Evolutionary conservation across 1,140 invertebrate genomes (phyloP), one percentile per base, ranked within the genome.

Genomic region (Drosophila rufa): DNA sequence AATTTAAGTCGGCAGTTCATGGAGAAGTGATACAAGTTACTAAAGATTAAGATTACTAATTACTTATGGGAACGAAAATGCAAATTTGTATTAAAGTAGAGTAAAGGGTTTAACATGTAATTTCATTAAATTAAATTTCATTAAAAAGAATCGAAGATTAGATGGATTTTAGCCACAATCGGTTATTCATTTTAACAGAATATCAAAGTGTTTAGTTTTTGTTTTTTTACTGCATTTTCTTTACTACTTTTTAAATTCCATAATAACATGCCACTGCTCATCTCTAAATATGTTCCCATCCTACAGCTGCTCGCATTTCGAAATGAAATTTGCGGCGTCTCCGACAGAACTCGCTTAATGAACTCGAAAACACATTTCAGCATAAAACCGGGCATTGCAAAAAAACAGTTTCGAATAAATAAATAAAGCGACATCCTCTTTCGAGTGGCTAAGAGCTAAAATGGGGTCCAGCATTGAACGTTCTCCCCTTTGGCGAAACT

Each of bases 371-470:
- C 69, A 58, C 60, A 76, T 55, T 76, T 66, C 61, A 66, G 71
- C 74, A 66, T 33, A 55, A 57, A 65, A 58, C 42, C 19, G 3
- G 61, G 50, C 50, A 46, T 47, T 65, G 70, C 73, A 56, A 46
- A 46, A 47, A 30, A 51, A 51, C 42, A 40, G 48, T 65, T 77
- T 57, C 71, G 64, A 38, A 69, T 67, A 82, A 84, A 84, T 69
- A 87, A 89, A 89, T 76, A 56, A 55, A 59, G 53, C 51, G 43
- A 84, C 84, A 84, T 89, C 84, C 84, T 89, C 85, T 79, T 79
- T 71, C 64, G 62, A 81, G 61, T 83, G 80, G 47, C 80, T 58
- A 36, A 46, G 79, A 60, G 55, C 64, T 67, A 40, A 40, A 19
- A 45, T 33, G 56, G 56, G 67, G 60, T 36, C 33, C 58, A 46